These are phyloP conservation scores for Hydractinia symbiolongicarpus DNA, from an alignment of 30 jellyfish, hydroid and myxozoan species.

Conservation along the genomic window DNA sequence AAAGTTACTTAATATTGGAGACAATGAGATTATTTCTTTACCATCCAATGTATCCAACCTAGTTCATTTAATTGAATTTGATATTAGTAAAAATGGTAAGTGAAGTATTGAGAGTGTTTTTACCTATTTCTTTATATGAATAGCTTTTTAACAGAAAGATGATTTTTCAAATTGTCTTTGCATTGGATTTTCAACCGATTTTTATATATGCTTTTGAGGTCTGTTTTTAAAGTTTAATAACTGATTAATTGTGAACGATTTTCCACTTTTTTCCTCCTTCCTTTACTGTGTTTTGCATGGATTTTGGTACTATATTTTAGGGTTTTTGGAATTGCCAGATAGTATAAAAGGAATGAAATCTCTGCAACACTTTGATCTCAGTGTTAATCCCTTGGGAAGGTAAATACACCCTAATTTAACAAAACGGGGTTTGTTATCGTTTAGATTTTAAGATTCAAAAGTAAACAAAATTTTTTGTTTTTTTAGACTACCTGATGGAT, in stretches of 20 bases:
- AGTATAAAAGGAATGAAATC: slow-evolving; percentile 81
- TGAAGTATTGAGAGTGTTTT: no score
- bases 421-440: neutral
- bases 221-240: no score
- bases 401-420: neutral
- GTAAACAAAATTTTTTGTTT: neutral
- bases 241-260: no score
- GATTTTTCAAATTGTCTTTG: no score
- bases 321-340: slow-evolving; percentile 88
- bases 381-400: slow-evolving; percentile 97
- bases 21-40: slow-evolving; percentile 74
- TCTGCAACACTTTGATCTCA: slow-evolving; percentile 71
- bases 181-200: no score
- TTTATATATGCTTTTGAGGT: no score
- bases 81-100: slow-evolving; percentile 87
- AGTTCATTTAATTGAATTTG: slow-evolving; percentile 60
- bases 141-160: no score
- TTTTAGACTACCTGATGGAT: slow-evolving; percentile 91
- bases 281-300: no score
- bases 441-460: neutral
- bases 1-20: slow-evolving; percentile 54
- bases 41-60: slow-evolving; percentile 82
- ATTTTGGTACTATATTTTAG: slow-evolving; percentile 13
- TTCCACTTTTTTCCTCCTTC: no score
- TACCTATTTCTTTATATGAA: neutral